Percentiles rank a stretch among this genome's conserved stretches.
phyloP scores from a whole-genome alignment of 1,140 invertebrate species.

The Dufourea novaeangliae region DNA sequence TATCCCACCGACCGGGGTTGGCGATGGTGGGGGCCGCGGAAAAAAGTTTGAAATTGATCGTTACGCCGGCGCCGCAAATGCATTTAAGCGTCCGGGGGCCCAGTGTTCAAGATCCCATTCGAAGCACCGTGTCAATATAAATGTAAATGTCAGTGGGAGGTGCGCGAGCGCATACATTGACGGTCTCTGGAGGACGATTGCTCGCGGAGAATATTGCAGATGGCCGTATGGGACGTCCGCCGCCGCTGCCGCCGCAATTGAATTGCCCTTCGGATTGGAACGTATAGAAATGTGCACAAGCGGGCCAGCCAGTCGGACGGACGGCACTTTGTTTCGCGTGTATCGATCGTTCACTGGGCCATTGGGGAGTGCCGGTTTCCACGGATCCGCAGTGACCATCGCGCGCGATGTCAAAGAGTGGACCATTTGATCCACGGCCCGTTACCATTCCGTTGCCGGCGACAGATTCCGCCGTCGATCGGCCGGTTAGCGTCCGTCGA shows the following conservation, averaged over 20 bases:
- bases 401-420: constrained; percentile 43
- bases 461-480: not conserved
- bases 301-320: too few relatives aligned
- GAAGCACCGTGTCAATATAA: constrained; percentile 76
- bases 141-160: constrained; percentile 77
- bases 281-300: constrained; percentile 70
- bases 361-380: constrained; percentile 49
- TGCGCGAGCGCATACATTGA: constrained; percentile 68
- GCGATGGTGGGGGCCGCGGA: too few relatives aligned
- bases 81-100: constrained; percentile 65
- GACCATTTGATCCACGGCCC: constrained; percentile 53
- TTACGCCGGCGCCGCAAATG: constrained; percentile 66
- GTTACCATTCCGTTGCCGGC: constrained; percentile 27
- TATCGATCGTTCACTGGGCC: constrained; percentile 68
- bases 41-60: constrained; percentile 64
- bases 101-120: constrained; percentile 74
- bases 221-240: constrained; percentile 66
- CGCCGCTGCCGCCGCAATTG: constrained; percentile 76
- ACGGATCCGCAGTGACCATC: constrained; percentile 44
- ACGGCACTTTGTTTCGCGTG: constrained; percentile 67
- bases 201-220: constrained; percentile 74
- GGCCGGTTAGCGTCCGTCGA: constrained; percentile 36
- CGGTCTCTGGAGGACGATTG: constrained; percentile 73
- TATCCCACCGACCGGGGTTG: too few relatives aligned
- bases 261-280: constrained; percentile 75